Evolutionary conservation across 2,113 vertebrate genomes (phyloP), one percentile per base, ranked within the genome.

Genomic region (Canis aureus): DNA sequence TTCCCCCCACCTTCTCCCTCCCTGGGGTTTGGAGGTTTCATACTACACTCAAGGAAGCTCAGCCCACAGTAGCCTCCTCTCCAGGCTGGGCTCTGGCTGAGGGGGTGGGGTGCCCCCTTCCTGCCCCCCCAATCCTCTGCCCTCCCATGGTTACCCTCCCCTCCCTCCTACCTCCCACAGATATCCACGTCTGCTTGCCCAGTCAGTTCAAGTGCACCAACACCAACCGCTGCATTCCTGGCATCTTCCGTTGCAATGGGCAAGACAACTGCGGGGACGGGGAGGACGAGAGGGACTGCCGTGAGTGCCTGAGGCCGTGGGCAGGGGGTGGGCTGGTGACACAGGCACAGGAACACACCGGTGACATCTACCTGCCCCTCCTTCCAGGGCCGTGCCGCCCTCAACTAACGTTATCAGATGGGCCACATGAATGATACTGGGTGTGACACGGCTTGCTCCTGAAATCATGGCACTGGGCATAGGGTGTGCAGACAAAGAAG

Each of bases 201-300:
- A 99, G 99, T 91, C 99, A 99, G 99, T 99, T 99, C 98, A 99
- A 99, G 91, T 99, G 98, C 99, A 99, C 97, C 99, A 99, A 98
- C 93, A 99, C 99, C 79, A 99, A 99, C 94, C 99, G 99, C 98
- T 99, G 99, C 94, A 99, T 99, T 85, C 99, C 99, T 0, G 99
- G 99, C 95, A 99, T 99, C 96, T 99, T 99, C 99, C 99, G 99
- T 93, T 99, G 99, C 97, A 99, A 99, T 0, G 99, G 99, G 7
- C 99, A 99, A 97, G 99, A 99, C 98, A 99, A 99, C 99, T 99
- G 99, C 0, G 99, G 99, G 0, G 99, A 99, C 0, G 99, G 99
- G 60, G 99, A 99, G 98, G 99, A 99, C 0, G 99, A 99, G 98
- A 99, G 99, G 96, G 99, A 99, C 97, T 99, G 99, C 82, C 99